Percentiles rank a stretch among this genome's conserved stretches.
Evolutionary conservation across 2,797 vertebrate genomes (phyloP).

Genomic region (Chiroxiphia lanceolata): DNA sequence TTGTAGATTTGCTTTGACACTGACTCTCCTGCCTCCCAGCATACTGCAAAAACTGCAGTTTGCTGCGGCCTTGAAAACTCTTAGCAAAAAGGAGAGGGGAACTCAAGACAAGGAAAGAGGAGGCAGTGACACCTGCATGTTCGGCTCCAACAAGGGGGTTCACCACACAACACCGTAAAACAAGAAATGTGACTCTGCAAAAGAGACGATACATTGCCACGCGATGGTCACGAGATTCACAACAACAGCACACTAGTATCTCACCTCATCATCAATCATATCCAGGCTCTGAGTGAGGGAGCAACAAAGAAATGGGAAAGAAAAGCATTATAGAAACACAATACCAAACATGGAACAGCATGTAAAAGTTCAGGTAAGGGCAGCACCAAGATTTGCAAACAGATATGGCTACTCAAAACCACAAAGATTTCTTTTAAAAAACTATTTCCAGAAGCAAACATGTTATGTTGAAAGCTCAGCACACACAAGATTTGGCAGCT

Average conservation of each 20-base stretch:
- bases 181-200: neutral
- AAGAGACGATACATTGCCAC: neutral
- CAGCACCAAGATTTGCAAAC: slow-evolving; percentile 39
- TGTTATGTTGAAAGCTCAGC: slow-evolving; percentile 31
- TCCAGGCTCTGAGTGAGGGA: slow-evolving; percentile 91
- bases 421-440: neutral
- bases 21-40: neutral
- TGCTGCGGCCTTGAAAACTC: neutral
- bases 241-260: slow-evolving; percentile 69
- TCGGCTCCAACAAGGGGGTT: neutral
- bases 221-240: neutral
- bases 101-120: neutral
- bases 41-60: neutral
- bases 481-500: neutral
- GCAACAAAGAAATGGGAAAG: slow-evolving; percentile 77
- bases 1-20: neutral
- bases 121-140: neutral
- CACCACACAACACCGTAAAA: neutral
- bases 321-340: slow-evolving; percentile 74
- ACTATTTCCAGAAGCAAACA: slow-evolving; percentile 14
- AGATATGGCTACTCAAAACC: slow-evolving; percentile 4
- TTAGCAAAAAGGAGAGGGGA: neutral
- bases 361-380: slow-evolving; percentile 46
- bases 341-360: slow-evolving; percentile 39
- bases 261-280: slow-evolving; percentile 99